Evolutionary conservation across 2,797 vertebrate species (phyloP).

Genomic region (Gymnothorax javanicus): DNA sequence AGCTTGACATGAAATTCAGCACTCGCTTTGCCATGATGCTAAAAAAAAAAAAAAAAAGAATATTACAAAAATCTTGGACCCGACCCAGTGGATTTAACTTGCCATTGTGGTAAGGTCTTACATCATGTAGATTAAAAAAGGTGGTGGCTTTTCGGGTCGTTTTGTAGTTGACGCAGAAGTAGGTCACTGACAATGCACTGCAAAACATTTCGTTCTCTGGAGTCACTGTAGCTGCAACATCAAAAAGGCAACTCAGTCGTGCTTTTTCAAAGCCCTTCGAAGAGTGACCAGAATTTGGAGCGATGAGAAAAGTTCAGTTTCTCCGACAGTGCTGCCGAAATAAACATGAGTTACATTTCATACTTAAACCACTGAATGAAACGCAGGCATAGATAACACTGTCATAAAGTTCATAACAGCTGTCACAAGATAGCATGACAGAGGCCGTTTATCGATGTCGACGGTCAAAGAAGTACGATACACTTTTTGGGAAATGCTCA

Average conservation of each 20-base stretch:
- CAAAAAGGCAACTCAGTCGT: not conserved
- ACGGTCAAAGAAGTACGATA: no score
- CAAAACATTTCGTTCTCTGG: not conserved
- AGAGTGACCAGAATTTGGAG: not conserved
- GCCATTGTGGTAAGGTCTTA: not conserved
- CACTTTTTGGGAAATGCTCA: no score
- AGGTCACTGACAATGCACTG: conserved; percentile 5
- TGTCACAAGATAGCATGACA: no score
- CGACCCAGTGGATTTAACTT: not conserved
- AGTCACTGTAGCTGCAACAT: not conserved
- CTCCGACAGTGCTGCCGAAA: not conserved
- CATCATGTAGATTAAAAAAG: not conserved
- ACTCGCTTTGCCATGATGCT: not conserved
- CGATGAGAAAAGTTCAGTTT: not conserved
- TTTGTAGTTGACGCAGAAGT: not conserved
- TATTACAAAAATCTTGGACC: not conserved
- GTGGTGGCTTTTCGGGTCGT: not conserved
- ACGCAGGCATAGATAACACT: no score
- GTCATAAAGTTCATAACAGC: no score
- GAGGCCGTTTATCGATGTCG: no score
- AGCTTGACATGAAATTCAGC: not conserved
- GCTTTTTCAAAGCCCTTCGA: not conserved
- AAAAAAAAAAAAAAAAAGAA: not conserved
- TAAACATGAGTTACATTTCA: no score
- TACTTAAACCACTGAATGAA: no score